These are phyloP conservation scores for Cerastis leucographa DNA, from an alignment of 2,888 invertebrate species.

Conservation along the genomic window DNA sequence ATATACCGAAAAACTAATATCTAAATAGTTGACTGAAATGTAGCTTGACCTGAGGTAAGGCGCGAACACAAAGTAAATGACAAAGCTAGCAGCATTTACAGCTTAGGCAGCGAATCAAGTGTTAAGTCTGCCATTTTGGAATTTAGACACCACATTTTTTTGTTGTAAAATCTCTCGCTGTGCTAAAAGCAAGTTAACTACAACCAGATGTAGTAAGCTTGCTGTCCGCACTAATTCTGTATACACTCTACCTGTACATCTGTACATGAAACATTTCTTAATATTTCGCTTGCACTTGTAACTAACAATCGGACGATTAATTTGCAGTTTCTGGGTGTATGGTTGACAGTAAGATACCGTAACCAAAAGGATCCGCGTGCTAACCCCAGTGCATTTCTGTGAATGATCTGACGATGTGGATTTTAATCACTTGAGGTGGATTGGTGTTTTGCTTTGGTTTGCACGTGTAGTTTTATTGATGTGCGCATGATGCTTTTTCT, in stretches of 20 bases:
- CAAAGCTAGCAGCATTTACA: neutral
- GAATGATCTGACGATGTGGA: constrained; percentile 91
- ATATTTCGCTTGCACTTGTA: constrained; percentile 73
- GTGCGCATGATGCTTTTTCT: constrained; percentile 65
- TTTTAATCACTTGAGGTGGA: constrained; percentile 85
- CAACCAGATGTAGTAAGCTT: neutral
- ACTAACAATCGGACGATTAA: constrained; percentile 84
- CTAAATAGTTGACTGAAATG: neutral
- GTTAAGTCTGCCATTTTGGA: neutral
- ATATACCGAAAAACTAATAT: neutral
- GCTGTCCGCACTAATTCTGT: constrained; percentile 13
- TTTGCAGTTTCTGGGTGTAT: constrained; percentile 98
- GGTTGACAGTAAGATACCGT: constrained; percentile 99
- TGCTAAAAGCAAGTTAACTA: neutral
- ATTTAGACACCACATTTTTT: neutral
- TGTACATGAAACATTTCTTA: constrained; percentile 28
- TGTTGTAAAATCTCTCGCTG: neutral
- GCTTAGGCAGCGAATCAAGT: neutral
- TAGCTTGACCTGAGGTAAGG: neutral
- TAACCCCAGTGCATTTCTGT: constrained; percentile 99
- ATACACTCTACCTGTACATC: constrained; percentile 18
- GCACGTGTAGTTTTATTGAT: constrained; percentile 59
- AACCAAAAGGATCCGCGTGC: constrained; percentile 99
- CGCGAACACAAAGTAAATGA: neutral
- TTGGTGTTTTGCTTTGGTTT: constrained; percentile 80